Conservation (phyloP, 2,113 vertebrate species). For the Albula glossodonta region DNA sequence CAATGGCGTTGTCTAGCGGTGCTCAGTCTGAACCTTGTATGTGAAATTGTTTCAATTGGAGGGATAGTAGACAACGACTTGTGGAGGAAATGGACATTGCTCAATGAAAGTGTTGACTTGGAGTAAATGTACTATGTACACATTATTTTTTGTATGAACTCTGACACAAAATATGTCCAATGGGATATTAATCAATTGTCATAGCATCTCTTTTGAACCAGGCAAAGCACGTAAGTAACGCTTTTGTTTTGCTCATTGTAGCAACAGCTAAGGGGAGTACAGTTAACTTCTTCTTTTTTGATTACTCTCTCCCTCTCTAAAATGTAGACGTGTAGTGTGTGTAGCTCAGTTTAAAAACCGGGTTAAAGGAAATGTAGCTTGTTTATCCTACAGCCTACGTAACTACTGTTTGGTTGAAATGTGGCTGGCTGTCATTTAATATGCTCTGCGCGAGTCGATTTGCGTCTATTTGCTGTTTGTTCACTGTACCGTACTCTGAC, state of each 20-base stretch:
- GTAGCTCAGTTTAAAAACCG: not conserved
- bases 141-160: slow-evolving; percentile 15
- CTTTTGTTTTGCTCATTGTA: slow-evolving; percentile 68
- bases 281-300: slow-evolving; percentile 53
- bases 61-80: slow-evolving; percentile 39
- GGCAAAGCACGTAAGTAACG: slow-evolving; percentile 70
- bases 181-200: slow-evolving; percentile 38
- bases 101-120: slow-evolving; percentile 44
- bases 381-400: not conserved
- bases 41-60: slow-evolving; percentile 54
- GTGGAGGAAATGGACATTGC: slow-evolving; percentile 42
- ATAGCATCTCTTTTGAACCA: slow-evolving; percentile 44
- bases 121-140: slow-evolving; percentile 28
- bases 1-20: slow-evolving; percentile 71
- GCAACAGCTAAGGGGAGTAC: slow-evolving; percentile 47
- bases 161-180: slow-evolving; percentile 37
- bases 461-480: slow-evolving; percentile 16
- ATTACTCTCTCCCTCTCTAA: not conserved
- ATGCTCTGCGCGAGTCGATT: slow-evolving; percentile 23
- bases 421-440: slow-evolving; percentile 44
- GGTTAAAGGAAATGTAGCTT: not conserved
- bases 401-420: slow-evolving; percentile 25
- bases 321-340: not conserved
- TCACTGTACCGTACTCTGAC: not conserved
- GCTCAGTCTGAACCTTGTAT: slow-evolving; percentile 46